These are phyloP conservation scores for Galemys pyrenaicus DNA, from an alignment of 2,113 vertebrate species.

Conservation along the genomic window DNA sequence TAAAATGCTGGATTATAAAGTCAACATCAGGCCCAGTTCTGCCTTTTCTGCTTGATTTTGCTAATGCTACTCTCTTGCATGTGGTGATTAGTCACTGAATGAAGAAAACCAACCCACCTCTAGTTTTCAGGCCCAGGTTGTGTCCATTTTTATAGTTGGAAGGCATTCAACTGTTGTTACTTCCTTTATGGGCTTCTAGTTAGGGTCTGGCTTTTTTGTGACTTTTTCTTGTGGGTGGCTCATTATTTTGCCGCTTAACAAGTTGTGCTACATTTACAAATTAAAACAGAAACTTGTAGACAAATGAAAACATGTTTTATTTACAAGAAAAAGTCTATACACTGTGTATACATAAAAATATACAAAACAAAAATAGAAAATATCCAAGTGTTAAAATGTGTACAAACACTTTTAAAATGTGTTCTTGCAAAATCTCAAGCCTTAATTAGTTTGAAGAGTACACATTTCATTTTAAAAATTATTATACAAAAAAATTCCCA, in stretches of 20 bases:
- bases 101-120: background rate
- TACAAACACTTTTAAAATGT: slow-evolving; percentile 91
- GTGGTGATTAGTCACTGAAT: background rate
- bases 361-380: slow-evolving; percentile 93
- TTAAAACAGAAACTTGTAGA: slow-evolving; percentile 75
- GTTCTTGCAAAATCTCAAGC: slow-evolving; percentile 85
- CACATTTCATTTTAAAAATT: slow-evolving; percentile 88
- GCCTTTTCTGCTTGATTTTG: background rate
- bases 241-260: background rate
- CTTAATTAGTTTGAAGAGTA: slow-evolving; percentile 83
- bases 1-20: background rate
- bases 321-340: slow-evolving; percentile 89
- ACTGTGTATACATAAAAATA: slow-evolving; percentile 90
- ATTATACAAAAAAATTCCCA: slow-evolving; percentile 88
- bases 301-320: slow-evolving; percentile 90
- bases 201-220: background rate
- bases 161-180: background rate
- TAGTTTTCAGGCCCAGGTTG: background rate
- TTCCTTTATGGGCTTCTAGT: background rate
- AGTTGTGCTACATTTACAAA: background rate
- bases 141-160: fast-evolving
- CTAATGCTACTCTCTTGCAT: background rate
- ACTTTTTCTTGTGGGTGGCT: background rate
- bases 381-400: slow-evolving; percentile 90
- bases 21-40: background rate